A percentile compares a stretch with the other conserved stretches of the same genome.
phyloP scores from a whole-genome alignment of 2,113 vertebrate species.

The Cavia aperea region DNA sequence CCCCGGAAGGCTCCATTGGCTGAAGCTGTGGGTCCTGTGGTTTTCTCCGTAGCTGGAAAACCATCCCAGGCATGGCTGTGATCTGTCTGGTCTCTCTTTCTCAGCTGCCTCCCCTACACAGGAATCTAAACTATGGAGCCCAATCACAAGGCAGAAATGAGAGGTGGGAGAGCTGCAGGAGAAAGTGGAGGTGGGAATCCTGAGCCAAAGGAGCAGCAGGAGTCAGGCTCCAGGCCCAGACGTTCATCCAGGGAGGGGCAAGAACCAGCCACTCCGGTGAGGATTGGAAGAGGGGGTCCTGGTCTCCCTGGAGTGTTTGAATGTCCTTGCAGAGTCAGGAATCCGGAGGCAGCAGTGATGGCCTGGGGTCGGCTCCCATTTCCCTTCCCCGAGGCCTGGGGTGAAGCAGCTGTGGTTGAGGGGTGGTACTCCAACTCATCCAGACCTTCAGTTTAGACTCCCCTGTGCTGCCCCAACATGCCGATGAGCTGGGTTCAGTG shows the following conservation, averaged over 20 bases:
- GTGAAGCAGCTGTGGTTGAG: not conserved
- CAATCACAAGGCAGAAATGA: not conserved
- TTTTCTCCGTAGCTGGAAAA: not conserved
- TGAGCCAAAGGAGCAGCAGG: not conserved
- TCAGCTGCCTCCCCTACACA: not conserved
- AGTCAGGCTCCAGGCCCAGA: not conserved
- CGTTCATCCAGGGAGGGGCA: not conserved
- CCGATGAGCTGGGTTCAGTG: not conserved
- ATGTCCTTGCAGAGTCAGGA: not conserved
- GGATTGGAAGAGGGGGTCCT: not conserved
- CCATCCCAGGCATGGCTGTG: not conserved
- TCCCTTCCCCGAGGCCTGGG: not conserved
- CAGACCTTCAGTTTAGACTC: not conserved
- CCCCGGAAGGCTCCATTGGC: not conserved
- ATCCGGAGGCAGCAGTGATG: no score
- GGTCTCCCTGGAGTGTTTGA: not conserved
- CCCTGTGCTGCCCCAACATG: not conserved
- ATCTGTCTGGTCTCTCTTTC: not conserved
- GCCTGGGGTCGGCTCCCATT: not conserved
- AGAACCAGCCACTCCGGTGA: not conserved
- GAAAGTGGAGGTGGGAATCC: not conserved
- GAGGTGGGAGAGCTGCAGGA: not conserved
- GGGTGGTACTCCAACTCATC: not conserved
- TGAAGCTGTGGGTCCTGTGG: accelerated
- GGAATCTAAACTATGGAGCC: not conserved